Conservation (phyloP, 2,888 invertebrate species). For the Epirrita christyi region DNA sequence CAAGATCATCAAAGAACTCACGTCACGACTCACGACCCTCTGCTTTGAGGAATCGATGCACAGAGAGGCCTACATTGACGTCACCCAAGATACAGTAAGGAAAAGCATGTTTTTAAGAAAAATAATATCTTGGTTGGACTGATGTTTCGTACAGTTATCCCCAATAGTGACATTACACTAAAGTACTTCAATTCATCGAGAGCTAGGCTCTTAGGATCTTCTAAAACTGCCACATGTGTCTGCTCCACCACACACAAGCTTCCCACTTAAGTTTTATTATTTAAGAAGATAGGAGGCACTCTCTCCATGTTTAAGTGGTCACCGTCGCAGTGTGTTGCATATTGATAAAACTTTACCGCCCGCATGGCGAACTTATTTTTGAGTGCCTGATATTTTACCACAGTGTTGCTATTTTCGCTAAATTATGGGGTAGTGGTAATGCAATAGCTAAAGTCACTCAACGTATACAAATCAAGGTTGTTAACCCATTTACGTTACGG, state of each 20-base stretch:
- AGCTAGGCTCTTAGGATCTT: constrained; percentile 24
- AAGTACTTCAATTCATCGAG: constrained; percentile 22
- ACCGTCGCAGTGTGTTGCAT: constrained; percentile 29
- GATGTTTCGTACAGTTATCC: not conserved
- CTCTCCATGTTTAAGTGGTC: constrained; percentile 32
- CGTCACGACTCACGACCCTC: no score
- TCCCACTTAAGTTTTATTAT: constrained; percentile 31
- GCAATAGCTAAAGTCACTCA: constrained; percentile 57
- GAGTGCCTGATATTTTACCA: constrained; percentile 26
- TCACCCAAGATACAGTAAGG: not conserved
- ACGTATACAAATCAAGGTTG: constrained; percentile 74
- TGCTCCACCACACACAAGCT: constrained; percentile 22
- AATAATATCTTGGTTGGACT: not conserved
- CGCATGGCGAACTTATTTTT: constrained; percentile 23
- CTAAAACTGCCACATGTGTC: constrained; percentile 24
- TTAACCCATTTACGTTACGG: constrained; percentile 78
- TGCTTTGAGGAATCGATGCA: no score
- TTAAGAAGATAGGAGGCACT: constrained; percentile 28
- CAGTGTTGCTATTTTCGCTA: constrained; percentile 35
- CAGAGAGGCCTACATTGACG: not conserved
- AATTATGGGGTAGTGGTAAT: constrained; percentile 41
- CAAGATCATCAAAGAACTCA: no score
- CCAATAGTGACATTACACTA: not conserved
- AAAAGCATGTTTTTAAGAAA: not conserved
- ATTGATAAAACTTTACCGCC: constrained; percentile 32